Conservation (phyloP, 1,140 invertebrate genomes). For the Capitella teleta region DNA sequence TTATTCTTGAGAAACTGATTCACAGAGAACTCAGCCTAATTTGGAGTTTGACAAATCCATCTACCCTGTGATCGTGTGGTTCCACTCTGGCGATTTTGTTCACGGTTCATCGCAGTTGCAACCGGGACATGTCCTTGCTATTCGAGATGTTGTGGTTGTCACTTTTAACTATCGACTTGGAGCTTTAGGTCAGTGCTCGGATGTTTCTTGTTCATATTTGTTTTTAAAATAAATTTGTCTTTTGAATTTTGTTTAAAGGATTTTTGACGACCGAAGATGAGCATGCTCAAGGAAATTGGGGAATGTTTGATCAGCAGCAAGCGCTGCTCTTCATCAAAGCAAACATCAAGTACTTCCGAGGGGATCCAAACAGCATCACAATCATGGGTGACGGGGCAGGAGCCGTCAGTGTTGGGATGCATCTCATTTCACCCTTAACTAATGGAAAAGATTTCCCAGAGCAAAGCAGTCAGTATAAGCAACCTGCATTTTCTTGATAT, state of each 20-base stretch:
- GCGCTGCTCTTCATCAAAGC: conserved; percentile 84
- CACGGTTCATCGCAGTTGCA: conserved; percentile 79
- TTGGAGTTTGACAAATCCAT: neutral
- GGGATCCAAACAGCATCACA: conserved; percentile 75
- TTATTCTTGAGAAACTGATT: no score
- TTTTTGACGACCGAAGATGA: conserved; percentile 77
- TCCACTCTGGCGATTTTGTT: conserved; percentile 59
- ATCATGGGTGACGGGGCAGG: conserved; percentile 50
- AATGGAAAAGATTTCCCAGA: conserved; percentile 6
- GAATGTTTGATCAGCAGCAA: conserved; percentile 81
- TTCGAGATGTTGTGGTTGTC: conserved; percentile 85
- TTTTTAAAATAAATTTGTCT: no score
- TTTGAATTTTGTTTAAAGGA: conserved; percentile 50
- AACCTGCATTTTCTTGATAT: neutral
- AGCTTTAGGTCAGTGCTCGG: conserved; percentile 48
- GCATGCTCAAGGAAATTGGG: conserved; percentile 91
- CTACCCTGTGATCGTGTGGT: conserved; percentile 13
- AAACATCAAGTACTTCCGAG: conserved; percentile 81
- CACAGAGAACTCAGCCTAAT: no score
- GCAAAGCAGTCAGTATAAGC: neutral
- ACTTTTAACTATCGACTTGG: conserved; percentile 95
- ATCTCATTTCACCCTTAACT: conserved; percentile 11
- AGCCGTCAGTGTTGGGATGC: conserved; percentile 12
- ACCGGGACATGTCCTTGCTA: conserved; percentile 81
- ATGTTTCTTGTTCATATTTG: no score